These are phyloP conservation scores for Malthinus seriepunctatus DNA, from an alignment of 2,888 invertebrate species.

Conservation along the genomic window DNA sequence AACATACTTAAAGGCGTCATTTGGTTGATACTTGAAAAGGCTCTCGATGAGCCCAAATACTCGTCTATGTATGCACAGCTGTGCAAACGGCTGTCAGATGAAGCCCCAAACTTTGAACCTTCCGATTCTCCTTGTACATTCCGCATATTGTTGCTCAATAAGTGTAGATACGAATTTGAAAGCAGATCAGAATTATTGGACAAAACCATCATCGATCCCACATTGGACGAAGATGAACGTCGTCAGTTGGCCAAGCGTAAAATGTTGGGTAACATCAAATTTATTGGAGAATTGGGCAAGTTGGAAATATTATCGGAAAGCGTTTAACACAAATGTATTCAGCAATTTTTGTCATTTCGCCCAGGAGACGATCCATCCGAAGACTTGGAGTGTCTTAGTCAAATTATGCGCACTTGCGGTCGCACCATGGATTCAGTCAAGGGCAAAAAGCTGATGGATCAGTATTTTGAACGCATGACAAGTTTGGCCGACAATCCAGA, in stretches of 20 bases:
- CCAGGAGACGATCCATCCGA: conserved; percentile 78
- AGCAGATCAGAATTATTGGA: conserved; percentile 68
- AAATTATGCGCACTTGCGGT: conserved; percentile 98
- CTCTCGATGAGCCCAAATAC: conserved; percentile 99
- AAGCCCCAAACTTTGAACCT: conserved; percentile 92
- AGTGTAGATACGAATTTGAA: conserved; percentile 95
- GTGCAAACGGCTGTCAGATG: conserved; percentile 97
- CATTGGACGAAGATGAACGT: conserved; percentile 84
- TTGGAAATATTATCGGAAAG: conserved; percentile 92
- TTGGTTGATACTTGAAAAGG: conserved; percentile 96
- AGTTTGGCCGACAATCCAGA: conserved; percentile 79
- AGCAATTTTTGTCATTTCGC: conserved; percentile 68
- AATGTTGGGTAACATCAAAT: conserved; percentile 98
- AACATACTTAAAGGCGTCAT: conserved; percentile 91
- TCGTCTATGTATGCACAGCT: conserved; percentile 99
- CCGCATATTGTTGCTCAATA: conserved; percentile 87
- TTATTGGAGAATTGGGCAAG: conserved; percentile 97
- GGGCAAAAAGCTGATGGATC: conserved; percentile 87
- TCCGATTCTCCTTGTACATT: conserved; percentile 80
- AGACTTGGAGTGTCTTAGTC: conserved; percentile 98
- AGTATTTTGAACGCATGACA: conserved; percentile 95
- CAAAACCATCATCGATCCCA: conserved; percentile 60
- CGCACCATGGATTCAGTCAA: conserved; percentile 94
- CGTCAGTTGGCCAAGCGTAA: conserved; percentile 92
- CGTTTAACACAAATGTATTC: conserved; percentile 92